Base-by-base conservation (phyloP, 2,888 invertebrate genomes). In the Drosophila putrida region DNA sequence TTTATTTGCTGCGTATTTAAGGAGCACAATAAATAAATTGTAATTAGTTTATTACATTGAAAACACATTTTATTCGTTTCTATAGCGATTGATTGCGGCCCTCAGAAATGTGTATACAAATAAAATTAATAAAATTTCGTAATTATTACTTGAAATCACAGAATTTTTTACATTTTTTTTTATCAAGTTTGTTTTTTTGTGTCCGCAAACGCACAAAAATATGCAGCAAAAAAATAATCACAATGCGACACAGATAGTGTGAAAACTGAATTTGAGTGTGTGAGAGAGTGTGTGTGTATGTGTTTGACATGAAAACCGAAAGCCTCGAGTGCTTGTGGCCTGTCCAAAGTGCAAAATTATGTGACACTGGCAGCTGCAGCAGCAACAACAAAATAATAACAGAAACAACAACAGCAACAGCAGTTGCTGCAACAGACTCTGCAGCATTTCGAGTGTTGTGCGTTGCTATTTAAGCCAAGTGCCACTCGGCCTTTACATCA, bases 311-410 rank as follows among this genome's bases (percentile, higher is more conserved):
- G 59, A 49, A 81, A 78, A 71, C 68, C 62, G 64, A 76, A 75
- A 58, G 78, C 69, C 78, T 75, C 70, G 75, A 81, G 82, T 82
- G 75, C 75, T 81, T 78, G 82, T 67, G 82, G 82, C 62, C 75
- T 73, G 78, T 78, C 79, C 68, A 80, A 81, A 81, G 80, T 74
- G 81, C 70, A 66, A 80, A 82, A 87, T 74, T 74, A 82, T 87
- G 79, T 82, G 70, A 71, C 70, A 71, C 53, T 77, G 88, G 72
- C 88, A 88, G 66, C 68, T 51, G 66, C 69, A 84, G 44, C 62
- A 53, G 39, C 68, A 64, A 44, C 64, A 62, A n/a, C 57, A 58
- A 15, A 64, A 44, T 62, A 62, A n/a, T 53, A 58, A 13, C 72
- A 83, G 39, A 59, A 55, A 33, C 67, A 36, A 1, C 31, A 38